Conservation (phyloP, 2,113 vertebrate species). For the Fulmarus glacialis region DNA sequence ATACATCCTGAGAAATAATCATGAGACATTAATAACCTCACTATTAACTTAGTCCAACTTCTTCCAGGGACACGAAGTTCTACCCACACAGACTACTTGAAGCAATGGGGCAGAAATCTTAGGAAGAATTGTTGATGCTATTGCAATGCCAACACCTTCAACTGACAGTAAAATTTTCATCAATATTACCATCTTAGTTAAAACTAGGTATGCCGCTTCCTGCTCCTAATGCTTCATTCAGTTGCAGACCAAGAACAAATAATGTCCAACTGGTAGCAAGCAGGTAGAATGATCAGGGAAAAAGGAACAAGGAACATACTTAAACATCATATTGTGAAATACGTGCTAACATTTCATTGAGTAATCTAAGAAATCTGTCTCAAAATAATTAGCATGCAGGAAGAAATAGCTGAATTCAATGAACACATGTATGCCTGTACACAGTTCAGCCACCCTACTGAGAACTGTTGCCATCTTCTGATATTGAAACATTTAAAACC, state of each 20-base stretch:
- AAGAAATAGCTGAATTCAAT: background rate
- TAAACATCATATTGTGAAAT: background rate
- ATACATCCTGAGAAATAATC: background rate
- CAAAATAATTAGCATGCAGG: background rate
- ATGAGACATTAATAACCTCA: background rate
- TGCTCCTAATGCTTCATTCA: background rate
- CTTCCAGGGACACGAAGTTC: background rate
- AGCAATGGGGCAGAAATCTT: background rate
- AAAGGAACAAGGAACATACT: background rate
- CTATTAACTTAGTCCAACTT: background rate
- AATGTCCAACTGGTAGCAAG: background rate
- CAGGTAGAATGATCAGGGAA: background rate
- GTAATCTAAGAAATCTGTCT: background rate
- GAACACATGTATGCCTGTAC: background rate
- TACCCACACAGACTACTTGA: background rate
- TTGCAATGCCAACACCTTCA: background rate
- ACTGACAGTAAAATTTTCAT: no score
- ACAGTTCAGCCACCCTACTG: background rate
- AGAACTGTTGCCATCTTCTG: background rate
- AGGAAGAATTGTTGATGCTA: background rate
- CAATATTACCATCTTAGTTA: background rate
- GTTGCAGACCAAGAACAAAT: background rate
- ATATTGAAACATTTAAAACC: background rate
- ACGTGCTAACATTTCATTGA: rapidly evolving
- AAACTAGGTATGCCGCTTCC: background rate